Conservation (phyloP, 2,797 vertebrate genomes). For the Sebastes matsubarae region DNA sequence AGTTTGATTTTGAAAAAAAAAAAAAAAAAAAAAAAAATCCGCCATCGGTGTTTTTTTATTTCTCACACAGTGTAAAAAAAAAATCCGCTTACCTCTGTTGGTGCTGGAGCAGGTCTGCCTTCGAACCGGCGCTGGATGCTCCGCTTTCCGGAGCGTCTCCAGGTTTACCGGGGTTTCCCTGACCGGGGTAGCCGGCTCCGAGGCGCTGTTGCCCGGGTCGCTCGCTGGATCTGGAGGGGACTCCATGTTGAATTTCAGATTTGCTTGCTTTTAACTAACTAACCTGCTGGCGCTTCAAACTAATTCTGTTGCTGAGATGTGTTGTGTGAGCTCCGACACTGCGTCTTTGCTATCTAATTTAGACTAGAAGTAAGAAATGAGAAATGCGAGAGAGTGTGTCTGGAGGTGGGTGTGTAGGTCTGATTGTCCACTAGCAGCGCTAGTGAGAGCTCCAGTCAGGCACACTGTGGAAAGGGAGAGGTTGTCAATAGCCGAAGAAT, state of each 20-base stretch:
- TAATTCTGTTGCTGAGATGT: constrained; percentile 76
- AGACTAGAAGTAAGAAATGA: constrained; percentile 93
- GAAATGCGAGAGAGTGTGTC: constrained; percentile 85
- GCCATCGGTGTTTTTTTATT: constrained; percentile 37
- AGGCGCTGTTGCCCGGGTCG: constrained; percentile 94
- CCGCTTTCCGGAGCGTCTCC: constrained; percentile 93
- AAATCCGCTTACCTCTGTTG: constrained; percentile 87
- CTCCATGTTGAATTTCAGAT: constrained; percentile 91
- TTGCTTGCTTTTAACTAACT: constrained; percentile 64
- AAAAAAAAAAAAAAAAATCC: neutral
- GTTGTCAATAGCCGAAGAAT: constrained; percentile 87
- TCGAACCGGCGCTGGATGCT: constrained; percentile 90
- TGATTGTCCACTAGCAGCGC: constrained; percentile 95
- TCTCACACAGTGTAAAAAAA: neutral
- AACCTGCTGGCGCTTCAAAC: constrained; percentile 78
- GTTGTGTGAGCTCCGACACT: constrained; percentile 88
- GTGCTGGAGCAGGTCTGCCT: constrained; percentile 93
- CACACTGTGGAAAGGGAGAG: constrained; percentile 81
- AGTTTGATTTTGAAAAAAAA: constrained; percentile 73
- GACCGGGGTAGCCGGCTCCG: constrained; percentile 92
- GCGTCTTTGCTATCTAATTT: constrained; percentile 92
- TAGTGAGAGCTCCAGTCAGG: constrained; percentile 87
- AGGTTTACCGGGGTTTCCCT: constrained; percentile 93
- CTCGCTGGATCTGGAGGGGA: constrained; percentile 95
- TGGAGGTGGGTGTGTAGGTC: constrained; percentile 88